These are phyloP conservation scores for Typhlomys cinereus DNA, from an alignment of 2,113 vertebrate genomes.

Conservation along the genomic window DNA sequence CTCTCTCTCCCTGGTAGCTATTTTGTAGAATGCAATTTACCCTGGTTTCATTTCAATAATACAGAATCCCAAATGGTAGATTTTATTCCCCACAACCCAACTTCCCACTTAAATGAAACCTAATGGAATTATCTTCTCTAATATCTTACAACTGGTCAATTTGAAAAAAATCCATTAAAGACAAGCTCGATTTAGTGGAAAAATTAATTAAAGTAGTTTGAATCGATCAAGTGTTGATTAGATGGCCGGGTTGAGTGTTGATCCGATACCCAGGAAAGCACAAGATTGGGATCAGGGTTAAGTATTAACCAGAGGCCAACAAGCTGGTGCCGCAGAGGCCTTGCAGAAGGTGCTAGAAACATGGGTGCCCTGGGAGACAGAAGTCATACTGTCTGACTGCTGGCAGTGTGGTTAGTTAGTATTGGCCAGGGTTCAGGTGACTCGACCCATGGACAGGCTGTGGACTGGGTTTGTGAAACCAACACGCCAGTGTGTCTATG, in stretches of 20 bases:
- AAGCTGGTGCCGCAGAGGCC: not conserved
- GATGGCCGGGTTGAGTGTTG: not conserved
- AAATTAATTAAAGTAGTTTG: slow-evolving; percentile 60
- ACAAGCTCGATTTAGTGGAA: slow-evolving; percentile 11
- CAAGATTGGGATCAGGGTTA: not conserved
- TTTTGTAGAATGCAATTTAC: not conserved
- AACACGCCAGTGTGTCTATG: not conserved
- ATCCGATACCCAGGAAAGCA: not conserved
- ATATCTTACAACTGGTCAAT: slow-evolving; percentile 16
- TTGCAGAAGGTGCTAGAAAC: not conserved
- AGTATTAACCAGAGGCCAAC: not conserved
- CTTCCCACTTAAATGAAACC: not conserved
- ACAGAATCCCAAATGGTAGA: not conserved
- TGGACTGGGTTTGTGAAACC: not conserved
- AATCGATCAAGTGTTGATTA: slow-evolving; percentile 45
- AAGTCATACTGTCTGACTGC: not conserved
- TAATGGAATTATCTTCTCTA: slow-evolving; percentile 51
- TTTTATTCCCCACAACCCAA: not conserved
- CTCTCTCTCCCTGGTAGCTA: not conserved
- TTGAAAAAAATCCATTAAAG: slow-evolving; percentile 50
- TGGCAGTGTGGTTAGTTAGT: not conserved
- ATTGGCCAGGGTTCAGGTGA: not conserved
- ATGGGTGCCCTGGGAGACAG: not conserved
- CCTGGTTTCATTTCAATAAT: slow-evolving; percentile 7
- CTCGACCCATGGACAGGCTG: not conserved